A percentile compares a stretch with the other conserved stretches of the same genome.
Conservation (phyloP, 2,113 vertebrate genomes). For the Melanocharis versteri region DNA sequence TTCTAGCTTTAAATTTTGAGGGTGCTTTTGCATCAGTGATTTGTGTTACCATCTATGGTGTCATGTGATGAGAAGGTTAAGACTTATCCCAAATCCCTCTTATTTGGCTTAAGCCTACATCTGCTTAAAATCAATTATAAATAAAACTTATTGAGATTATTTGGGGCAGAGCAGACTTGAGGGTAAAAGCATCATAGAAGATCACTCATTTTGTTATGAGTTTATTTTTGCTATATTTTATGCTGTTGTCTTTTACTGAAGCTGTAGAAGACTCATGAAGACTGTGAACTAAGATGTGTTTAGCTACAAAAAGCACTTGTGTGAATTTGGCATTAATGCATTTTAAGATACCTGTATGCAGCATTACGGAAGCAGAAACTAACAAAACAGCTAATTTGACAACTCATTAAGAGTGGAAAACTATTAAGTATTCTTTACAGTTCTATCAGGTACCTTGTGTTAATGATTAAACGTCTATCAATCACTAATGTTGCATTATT, state of each 20-base stretch:
- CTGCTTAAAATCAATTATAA: neutral
- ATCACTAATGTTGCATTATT: neutral
- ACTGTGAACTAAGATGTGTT: neutral
- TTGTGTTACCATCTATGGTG: neutral
- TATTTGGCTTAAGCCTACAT: neutral
- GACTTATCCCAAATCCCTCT: neutral
- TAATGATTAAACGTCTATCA: neutral
- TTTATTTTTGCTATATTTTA: neutral
- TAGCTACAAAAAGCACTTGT: neutral
- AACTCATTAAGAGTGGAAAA: neutral
- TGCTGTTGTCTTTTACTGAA: neutral
- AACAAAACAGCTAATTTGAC: neutral
- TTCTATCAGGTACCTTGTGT: neutral
- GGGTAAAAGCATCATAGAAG: neutral
- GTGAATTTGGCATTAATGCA: neutral
- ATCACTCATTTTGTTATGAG: neutral
- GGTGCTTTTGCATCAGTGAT: neutral
- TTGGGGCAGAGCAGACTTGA: neutral
- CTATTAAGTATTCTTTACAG: neutral
- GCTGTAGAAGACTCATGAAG: neutral
- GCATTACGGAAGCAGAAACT: neutral
- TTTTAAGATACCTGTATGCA: neutral
- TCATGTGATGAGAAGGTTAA: neutral
- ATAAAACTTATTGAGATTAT: neutral
- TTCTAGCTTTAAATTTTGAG: neutral